These are phyloP conservation scores for Zaprionus africanus DNA, from an alignment of 1,140 invertebrate species.

Conservation along the genomic window DNA sequence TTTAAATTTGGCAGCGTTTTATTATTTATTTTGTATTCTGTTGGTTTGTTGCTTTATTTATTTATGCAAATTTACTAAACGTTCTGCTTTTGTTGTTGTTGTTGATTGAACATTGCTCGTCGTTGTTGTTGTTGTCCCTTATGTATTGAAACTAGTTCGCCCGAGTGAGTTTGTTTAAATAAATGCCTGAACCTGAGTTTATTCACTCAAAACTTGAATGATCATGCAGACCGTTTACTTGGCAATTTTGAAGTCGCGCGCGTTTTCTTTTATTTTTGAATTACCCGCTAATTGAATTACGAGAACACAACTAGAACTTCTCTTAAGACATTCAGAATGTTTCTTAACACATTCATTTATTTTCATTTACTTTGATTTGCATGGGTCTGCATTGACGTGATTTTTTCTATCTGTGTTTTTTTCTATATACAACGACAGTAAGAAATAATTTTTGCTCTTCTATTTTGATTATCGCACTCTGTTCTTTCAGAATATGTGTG, in stretches of 20 bases:
- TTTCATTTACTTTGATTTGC: constrained; percentile 43
- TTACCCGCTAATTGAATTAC: constrained; percentile 55
- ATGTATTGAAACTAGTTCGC: constrained; percentile 66
- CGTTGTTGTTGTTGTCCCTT: constrained; percentile 30
- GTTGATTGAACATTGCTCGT: constrained; percentile 35
- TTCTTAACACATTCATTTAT: constrained; percentile 13
- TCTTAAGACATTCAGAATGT: constrained; percentile 13
- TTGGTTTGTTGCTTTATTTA: constrained; percentile 71
- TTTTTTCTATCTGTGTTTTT: constrained; percentile 30
- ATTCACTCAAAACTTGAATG: constrained; percentile 29
- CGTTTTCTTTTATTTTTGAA: constrained; percentile 39
- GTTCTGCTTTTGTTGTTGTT: constrained; percentile 26
- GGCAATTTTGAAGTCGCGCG: constrained; percentile 16
- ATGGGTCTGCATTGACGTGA: constrained; percentile 29
- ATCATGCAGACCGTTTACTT: constrained; percentile 18
- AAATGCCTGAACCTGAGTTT: constrained; percentile 41
- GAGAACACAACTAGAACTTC: constrained; percentile 21
- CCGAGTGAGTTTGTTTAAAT: constrained; percentile 52
- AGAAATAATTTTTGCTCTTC: constrained; percentile 42
- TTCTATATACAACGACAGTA: constrained; percentile 22
- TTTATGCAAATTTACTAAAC: constrained; percentile 65
- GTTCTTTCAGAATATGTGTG: constrained; percentile 10
- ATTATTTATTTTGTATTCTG: constrained; percentile 30
- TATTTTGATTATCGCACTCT: constrained; percentile 75
- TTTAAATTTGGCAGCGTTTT: constrained; percentile 56